Evolutionary conservation across 2,113 vertebrate genomes (phyloP).

Genomic region (Pollachius pollachius): DNA sequence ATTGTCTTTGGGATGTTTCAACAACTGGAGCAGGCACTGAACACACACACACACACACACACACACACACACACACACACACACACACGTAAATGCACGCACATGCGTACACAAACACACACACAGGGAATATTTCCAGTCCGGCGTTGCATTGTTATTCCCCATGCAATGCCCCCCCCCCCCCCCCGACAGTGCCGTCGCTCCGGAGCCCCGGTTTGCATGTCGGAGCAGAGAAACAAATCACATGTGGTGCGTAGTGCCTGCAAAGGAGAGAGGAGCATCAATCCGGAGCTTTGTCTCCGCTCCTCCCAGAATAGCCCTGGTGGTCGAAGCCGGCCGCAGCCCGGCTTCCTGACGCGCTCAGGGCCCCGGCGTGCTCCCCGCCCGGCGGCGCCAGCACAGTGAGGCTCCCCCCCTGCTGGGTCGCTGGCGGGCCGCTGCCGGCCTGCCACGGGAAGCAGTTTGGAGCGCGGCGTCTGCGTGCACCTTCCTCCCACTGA

Average conservation of each 20-base stretch:
- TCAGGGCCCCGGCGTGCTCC: neutral
- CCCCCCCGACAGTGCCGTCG: neutral
- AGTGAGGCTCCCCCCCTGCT: too few relatives aligned
- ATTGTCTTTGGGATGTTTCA: slow-evolving; percentile 23
- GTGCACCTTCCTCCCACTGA: too few relatives aligned
- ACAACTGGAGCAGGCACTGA: slow-evolving; percentile 9
- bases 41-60: too few relatives aligned
- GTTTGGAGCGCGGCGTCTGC: too few relatives aligned
- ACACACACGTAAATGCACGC: too few relatives aligned
- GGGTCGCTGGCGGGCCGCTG: too few relatives aligned
- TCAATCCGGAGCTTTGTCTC: slow-evolving; percentile 2
- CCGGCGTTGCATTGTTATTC: neutral
- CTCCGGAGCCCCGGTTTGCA: neutral
- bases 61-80: too few relatives aligned
- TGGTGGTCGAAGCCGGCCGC: slow-evolving; percentile 7
- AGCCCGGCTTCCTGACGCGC: slow-evolving; percentile 2
- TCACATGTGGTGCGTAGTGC: neutral
- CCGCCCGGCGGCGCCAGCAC: too few relatives aligned
- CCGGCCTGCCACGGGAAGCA: too few relatives aligned
- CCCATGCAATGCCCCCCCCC: neutral
- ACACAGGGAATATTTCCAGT: neutral
- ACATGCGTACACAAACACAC: too few relatives aligned
- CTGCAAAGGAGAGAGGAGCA: neutral
- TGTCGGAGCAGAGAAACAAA: neutral
- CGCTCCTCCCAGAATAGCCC: slow-evolving; percentile 5